phyloP scores from a whole-genome alignment of 2,888 invertebrate genomes.

The Polietes domitor region DNA sequence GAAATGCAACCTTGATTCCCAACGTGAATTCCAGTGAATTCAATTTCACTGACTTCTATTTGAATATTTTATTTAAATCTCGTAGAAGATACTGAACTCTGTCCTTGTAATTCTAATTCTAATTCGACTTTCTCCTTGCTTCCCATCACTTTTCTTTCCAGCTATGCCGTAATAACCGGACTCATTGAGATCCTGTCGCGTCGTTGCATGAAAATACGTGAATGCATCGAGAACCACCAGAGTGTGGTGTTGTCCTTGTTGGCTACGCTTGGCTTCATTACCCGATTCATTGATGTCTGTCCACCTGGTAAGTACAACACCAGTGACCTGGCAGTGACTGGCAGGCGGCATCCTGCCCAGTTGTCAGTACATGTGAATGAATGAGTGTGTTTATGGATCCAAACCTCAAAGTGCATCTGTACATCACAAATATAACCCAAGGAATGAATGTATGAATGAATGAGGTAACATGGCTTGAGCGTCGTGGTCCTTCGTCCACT shows the following conservation, averaged over 20 bases:
- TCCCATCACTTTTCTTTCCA: not conserved
- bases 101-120: too few relatives aligned
- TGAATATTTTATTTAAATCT: too few relatives aligned
- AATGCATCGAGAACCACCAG: conserved; percentile 82
- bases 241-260: conserved; percentile 79
- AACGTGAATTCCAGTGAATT: too few relatives aligned
- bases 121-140: too few relatives aligned
- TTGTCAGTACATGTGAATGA: not conserved
- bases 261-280: conserved; percentile 80
- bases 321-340: not conserved
- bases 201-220: conserved; percentile 86
- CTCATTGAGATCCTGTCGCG: conserved; percentile 89
- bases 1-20: too few relatives aligned
- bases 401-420: not conserved
- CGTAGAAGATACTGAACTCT: too few relatives aligned
- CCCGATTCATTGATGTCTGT: conserved; percentile 80
- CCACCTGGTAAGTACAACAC: conserved; percentile 76
- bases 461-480: conserved; percentile 12
- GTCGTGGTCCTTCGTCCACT: conserved; percentile 6
- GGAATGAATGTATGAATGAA: conserved; percentile 5
- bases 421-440: not conserved
- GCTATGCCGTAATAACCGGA: conserved; percentile 86
- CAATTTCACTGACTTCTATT: too few relatives aligned
- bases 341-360: not conserved
- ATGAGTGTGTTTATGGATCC: not conserved